Evolutionary conservation across 2,113 vertebrate species (phyloP).

Genomic region (Nesogale talazaci): DNA sequence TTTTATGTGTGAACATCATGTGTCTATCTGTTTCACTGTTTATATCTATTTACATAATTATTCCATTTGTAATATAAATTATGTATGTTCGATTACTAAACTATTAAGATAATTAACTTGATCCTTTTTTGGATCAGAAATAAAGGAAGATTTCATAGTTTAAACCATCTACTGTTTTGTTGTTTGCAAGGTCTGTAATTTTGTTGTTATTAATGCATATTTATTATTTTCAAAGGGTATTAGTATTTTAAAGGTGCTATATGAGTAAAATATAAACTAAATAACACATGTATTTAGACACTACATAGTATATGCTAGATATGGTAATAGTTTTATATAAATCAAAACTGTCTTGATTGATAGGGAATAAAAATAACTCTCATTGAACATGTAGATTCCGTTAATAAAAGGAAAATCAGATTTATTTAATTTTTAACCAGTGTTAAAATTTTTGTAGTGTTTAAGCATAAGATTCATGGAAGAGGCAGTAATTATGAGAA

Average conservation of each 20-base stretch:
- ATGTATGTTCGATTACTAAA: background rate
- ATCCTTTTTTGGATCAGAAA: background rate
- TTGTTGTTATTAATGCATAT: too few relatives aligned
- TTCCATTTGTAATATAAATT: background rate
- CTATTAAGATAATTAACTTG: background rate
- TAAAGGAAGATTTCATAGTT: background rate
- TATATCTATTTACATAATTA: background rate
- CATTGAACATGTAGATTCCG: too few relatives aligned
- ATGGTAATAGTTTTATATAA: background rate
- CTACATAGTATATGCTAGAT: background rate
- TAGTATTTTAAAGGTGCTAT: too few relatives aligned
- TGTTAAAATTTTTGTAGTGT: background rate
- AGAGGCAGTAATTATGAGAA: background rate
- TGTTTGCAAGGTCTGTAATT: background rate
- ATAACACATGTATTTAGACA: too few relatives aligned
- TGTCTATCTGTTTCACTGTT: background rate
- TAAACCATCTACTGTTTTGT: constrained; percentile 1
- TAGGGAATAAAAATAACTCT: background rate
- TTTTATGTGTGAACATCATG: background rate
- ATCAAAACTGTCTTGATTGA: background rate
- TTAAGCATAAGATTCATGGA: background rate
- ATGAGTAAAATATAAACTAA: too few relatives aligned
- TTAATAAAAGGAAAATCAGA: background rate
- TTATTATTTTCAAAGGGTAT: too few relatives aligned
- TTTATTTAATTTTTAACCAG: background rate